Evolutionary conservation across 2,113 vertebrate species (phyloP).

Genomic region (Leucoraja erinaceus): DNA sequence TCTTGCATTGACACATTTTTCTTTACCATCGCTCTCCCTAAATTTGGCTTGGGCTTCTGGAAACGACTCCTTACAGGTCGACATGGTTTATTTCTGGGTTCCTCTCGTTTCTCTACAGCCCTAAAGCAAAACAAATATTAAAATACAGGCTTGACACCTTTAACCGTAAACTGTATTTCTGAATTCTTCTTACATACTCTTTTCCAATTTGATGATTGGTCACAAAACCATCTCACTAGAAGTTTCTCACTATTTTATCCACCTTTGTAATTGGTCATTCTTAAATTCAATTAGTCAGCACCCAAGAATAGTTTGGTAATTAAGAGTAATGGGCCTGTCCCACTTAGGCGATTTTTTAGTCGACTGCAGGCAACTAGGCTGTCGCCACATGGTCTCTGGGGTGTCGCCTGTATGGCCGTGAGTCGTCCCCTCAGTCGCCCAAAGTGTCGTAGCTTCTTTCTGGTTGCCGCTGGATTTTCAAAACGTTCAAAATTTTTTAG

Average conservation of each 20-base stretch:
- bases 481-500: no score
- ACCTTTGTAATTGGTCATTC: neutral
- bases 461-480: no score
- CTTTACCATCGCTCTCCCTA: constrained; percentile 46
- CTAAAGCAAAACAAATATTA: constrained; percentile 48
- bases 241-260: neutral
- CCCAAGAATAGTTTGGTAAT: neutral
- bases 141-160: neutral
- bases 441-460: no score
- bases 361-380: no score
- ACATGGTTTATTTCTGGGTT: constrained; percentile 42
- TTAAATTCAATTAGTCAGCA: neutral
- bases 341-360: no score
- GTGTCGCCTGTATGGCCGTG: no score
- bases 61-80: constrained; percentile 46
- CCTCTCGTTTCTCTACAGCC: constrained; percentile 41
- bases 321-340: neutral
- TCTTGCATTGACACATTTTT: constrained; percentile 41
- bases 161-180: neutral
- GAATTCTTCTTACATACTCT: neutral
- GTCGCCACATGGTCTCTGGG: no score
- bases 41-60: constrained; percentile 55
- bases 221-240: neutral
- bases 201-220: neutral
- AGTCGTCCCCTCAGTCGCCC: no score